Conservation (phyloP, 2,113 vertebrate species). For the Lethenteron reissneri region DNA sequence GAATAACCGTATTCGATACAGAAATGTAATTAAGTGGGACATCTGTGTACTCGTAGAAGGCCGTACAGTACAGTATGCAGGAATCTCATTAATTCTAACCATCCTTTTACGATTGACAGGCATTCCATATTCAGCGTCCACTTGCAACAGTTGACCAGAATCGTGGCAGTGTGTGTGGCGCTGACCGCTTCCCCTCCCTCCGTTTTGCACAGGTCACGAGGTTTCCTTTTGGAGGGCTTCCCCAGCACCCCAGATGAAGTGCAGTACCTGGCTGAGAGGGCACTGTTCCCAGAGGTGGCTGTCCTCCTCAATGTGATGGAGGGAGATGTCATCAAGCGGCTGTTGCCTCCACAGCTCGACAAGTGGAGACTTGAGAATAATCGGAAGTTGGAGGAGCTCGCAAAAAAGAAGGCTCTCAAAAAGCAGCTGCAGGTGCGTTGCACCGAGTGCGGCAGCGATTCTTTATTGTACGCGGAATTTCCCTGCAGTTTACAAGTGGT, state of each 20-base stretch:
- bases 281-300: constrained; percentile 47
- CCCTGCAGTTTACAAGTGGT: no score
- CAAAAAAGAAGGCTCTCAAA: constrained; percentile 28
- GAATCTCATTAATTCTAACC: no score
- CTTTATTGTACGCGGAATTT: no score
- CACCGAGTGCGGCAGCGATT: not conserved
- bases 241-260: constrained; percentile 37
- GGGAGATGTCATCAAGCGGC: constrained; percentile 28
- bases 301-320: constrained; percentile 34
- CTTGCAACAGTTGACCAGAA: no score
- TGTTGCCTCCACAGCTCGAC: constrained; percentile 32
- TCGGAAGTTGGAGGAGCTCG: constrained; percentile 22
- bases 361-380: constrained; percentile 32
- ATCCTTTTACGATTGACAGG: no score
- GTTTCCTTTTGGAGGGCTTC: constrained; percentile 79
- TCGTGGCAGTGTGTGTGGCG: not conserved
- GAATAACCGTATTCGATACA: no score
- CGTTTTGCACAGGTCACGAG: constrained; percentile 36
- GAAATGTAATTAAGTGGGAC: no score
- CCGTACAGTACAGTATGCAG: no score
- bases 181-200: constrained; percentile 7
- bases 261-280: constrained; percentile 31
- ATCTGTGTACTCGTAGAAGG: no score
- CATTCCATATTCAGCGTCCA: no score
- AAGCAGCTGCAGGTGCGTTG: constrained; percentile 32